Conservation (phyloP, 2,888 invertebrate species). For the Drosophila testacea region DNA sequence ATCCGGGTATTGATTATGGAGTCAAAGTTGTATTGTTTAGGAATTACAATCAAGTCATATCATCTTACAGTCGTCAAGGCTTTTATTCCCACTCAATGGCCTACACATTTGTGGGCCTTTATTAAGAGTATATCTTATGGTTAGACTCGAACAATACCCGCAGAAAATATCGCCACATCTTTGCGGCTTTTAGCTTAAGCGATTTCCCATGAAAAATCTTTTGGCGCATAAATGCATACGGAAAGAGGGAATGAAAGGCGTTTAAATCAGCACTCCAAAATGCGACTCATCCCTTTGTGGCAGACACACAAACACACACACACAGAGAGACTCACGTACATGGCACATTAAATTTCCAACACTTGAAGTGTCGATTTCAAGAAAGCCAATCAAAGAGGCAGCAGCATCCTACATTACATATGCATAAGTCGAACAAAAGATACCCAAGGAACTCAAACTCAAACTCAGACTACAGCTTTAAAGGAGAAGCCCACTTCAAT, state of each 20-base stretch:
- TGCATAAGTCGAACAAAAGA: conserved; percentile 54
- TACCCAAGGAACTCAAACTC: conserved; percentile 7
- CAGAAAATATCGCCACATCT: conserved; percentile 40
- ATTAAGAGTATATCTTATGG: conserved; percentile 13
- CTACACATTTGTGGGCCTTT: conserved; percentile 22
- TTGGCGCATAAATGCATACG: conserved; percentile 59
- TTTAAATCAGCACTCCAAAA: conserved; percentile 43
- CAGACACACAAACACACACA: conserved; percentile 33
- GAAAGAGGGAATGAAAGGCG: conserved; percentile 30
- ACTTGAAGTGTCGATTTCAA: conserved; percentile 67
- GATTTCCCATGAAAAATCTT: conserved; percentile 61
- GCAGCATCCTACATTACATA: conserved; percentile 48
- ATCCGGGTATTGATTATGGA: conserved; percentile 33
- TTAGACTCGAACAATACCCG: conserved; percentile 28
- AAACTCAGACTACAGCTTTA: conserved; percentile 7
- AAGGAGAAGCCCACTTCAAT: conserved; percentile 48
- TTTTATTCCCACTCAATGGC: conserved; percentile 35
- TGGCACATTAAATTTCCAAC: conserved; percentile 58
- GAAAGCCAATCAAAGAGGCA: conserved; percentile 60
- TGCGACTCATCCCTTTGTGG: conserved; percentile 16
- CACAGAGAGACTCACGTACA: conserved; percentile 32
- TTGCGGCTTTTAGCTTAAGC: conserved; percentile 48
- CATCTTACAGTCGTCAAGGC: conserved; percentile 40
- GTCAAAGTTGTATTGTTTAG: conserved; percentile 19
- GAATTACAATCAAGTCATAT: conserved; percentile 30